phyloP scores from a whole-genome alignment of 2,797 vertebrate species.

The Manis javanica region DNA sequence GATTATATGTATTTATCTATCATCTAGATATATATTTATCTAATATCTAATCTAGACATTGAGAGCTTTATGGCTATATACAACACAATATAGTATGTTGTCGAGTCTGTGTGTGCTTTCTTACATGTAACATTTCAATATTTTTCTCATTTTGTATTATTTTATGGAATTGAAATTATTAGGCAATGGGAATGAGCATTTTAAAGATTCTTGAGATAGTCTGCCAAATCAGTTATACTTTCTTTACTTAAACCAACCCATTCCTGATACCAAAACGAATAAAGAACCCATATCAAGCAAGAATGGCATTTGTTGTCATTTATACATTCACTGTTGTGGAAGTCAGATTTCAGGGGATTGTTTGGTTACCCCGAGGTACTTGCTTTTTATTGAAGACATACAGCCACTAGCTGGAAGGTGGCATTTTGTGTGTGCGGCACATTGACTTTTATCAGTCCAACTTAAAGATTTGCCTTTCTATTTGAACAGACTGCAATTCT shows the following conservation, averaged over 20 bases:
- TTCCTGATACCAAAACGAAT: background rate
- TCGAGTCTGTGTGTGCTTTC: background rate
- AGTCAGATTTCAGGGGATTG: background rate
- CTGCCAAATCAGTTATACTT: background rate
- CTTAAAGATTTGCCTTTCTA: background rate
- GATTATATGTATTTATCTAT: background rate
- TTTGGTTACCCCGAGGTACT: background rate
- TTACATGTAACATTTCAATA: background rate
- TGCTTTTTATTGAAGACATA: background rate
- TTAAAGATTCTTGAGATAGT: background rate
- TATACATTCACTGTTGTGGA: background rate
- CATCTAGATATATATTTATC: background rate
- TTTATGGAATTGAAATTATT: slow-evolving; percentile 3
- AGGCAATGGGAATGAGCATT: background rate
- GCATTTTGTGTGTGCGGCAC: background rate
- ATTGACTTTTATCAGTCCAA: background rate
- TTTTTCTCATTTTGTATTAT: background rate
- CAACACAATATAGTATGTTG: background rate
- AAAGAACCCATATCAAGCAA: background rate
- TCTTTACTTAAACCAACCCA: background rate
- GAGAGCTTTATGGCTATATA: no score
- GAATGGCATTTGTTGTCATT: background rate
- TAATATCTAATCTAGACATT: background rate
- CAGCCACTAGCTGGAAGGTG: background rate
- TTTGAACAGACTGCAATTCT: background rate